Base-by-base conservation (phyloP, 1,140 invertebrate genomes). In the Drosophila pachea region DNA sequence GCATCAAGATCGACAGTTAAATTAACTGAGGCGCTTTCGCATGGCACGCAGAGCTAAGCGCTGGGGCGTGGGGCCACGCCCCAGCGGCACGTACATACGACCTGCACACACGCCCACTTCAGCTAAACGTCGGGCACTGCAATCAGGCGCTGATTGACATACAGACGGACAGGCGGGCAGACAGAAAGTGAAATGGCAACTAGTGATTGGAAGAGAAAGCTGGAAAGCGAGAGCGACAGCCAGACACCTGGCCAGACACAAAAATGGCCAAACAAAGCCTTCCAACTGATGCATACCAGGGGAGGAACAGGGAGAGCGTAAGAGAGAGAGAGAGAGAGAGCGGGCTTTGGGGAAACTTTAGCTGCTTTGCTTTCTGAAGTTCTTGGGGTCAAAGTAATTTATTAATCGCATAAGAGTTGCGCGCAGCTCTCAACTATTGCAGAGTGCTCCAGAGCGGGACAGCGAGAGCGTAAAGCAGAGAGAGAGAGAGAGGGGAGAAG, bases 1-100 rank as follows among this genome's bases (percentile, higher is more conserved):
- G 69, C 69, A 72, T 61, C 69, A 68, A 43, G 52, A 68, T 68
- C 66, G 63, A 72, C 64, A 72, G 63, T 67, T 67, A 71, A 71
- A 71, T 71, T 71, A 71, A 71, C 63, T 71, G 49, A 38, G 56
- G 38, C 68, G 45, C 60, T 48, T 48, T 52, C 56, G 64, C 50
- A 53, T 56, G 54, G 43, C 14, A 45, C 48, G 48, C 16, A 47
- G 49, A 16, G n/a, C 22, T 64, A 52, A 68, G 38, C 52, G 43
- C n/a, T 48, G 48, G 48, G 62, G 63, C 62, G 63, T 60, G 63
- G 62, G n/a, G n/a, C n/a, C n/a, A n/a, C n/a, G n/a, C 50, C 7
- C 7, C 6, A 12, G 14, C 47, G 16, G 33, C 52, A 64, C 52
- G 52, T 64, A 58, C 38, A 40, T 45, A 42, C 31, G 33, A 4